phyloP scores from a whole-genome alignment of 2,888 invertebrate species.

The Zaprionus obscuricornis region DNA sequence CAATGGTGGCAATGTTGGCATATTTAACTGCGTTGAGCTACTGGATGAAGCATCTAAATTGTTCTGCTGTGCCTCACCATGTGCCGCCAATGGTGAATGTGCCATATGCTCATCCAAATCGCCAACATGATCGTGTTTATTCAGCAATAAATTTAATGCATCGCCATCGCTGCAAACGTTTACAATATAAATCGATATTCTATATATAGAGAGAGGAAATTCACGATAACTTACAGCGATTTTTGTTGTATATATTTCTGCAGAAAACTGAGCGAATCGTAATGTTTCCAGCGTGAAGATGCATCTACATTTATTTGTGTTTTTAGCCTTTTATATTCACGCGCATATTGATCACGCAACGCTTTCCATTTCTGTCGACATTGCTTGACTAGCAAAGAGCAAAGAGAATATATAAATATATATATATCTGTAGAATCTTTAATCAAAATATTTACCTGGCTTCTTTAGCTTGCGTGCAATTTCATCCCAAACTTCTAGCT shows the following conservation, averaged over 20 bases:
- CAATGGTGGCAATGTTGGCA: constrained; percentile 64
- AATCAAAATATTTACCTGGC: constrained; percentile 59
- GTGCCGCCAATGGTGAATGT: constrained; percentile 30
- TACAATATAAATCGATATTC: too few relatives aligned
- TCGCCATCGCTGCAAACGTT: constrained; percentile 66
- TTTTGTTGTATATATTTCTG: constrained; percentile 80
- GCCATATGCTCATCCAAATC: constrained; percentile 69
- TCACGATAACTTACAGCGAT: constrained; percentile 76
- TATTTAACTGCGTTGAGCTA: constrained; percentile 47
- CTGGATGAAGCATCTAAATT: constrained; percentile 43
- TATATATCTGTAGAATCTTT: background rate
- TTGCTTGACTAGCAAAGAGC: constrained; percentile 66
- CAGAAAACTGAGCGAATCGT: constrained; percentile 78
- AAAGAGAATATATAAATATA: background rate
- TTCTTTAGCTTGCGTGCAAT: constrained; percentile 81
- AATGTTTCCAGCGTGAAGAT: constrained; percentile 81
- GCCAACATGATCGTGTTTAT: constrained; percentile 64
- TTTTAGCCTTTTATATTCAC: constrained; percentile 81
- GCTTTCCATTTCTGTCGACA: constrained; percentile 82
- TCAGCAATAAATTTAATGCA: constrained; percentile 61
- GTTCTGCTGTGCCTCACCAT: constrained; percentile 26
- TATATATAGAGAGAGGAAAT: too few relatives aligned
- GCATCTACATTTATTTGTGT: constrained; percentile 63
- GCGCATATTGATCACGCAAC: constrained; percentile 80
- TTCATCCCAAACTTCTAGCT: constrained; percentile 80